These are phyloP conservation scores for Corythoichthys intestinalis DNA, from an alignment of 2,113 vertebrate species.

Conservation along the genomic window DNA sequence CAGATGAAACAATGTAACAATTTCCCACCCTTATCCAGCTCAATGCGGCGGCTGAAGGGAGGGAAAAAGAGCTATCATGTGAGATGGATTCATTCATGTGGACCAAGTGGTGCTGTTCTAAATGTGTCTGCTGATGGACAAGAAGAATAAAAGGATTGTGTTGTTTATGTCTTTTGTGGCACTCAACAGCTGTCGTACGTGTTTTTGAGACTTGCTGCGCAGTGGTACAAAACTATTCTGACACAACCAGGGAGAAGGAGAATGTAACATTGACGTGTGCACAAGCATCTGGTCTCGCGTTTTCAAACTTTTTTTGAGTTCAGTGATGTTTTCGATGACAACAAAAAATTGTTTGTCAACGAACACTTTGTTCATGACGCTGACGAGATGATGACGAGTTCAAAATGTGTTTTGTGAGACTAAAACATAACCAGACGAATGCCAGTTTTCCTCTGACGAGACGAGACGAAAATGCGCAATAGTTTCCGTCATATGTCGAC, in stretches of 20 bases:
- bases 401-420: too few relatives aligned
- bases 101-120: constrained; percentile 54
- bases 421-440: too few relatives aligned
- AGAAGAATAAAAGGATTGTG: constrained; percentile 59
- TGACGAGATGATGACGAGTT: too few relatives aligned
- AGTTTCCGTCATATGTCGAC: too few relatives aligned
- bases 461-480: too few relatives aligned
- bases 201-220: constrained; percentile 22
- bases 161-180: constrained; percentile 43
- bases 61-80: constrained; percentile 26
- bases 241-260: constrained; percentile 46
- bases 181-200: constrained; percentile 61
- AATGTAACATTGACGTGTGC: constrained; percentile 16
- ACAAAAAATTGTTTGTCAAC: too few relatives aligned
- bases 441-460: too few relatives aligned
- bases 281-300: not conserved
- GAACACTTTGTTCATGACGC: too few relatives aligned
- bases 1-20: constrained; percentile 42
- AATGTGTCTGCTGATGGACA: constrained; percentile 58
- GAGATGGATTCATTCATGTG: constrained; percentile 56
- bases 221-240: constrained; percentile 36
- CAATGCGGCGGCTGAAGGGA: not conserved
- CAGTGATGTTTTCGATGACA: too few relatives aligned
- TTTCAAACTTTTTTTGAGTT: too few relatives aligned
- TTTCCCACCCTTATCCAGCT: constrained; percentile 10